phyloP scores from a whole-genome alignment of 64 coral and sea anemone species.

The Montipora efflorescens region DNA sequence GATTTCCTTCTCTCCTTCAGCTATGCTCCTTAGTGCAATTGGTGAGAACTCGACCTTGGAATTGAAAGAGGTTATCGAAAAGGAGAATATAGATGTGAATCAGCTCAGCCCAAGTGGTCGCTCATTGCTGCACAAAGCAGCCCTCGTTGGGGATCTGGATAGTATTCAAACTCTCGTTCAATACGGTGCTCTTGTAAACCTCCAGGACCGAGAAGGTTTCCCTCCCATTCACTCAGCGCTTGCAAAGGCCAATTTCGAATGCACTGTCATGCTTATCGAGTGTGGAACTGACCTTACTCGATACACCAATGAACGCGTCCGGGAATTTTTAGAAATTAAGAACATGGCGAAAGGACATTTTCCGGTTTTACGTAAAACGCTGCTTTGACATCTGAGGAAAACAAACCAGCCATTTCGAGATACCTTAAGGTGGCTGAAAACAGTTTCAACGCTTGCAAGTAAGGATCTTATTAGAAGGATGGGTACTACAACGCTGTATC shows the following conservation, averaged over 20 bases:
- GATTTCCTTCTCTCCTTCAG: conserved; percentile 90
- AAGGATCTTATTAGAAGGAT: too few species aligned
- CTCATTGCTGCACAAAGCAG: conserved; percentile 87
- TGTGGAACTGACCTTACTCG: conserved; percentile 78
- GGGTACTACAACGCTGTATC: too few species aligned
- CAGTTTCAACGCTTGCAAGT: too few species aligned
- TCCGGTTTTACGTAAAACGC: conserved; percentile 64
- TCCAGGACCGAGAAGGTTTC: conserved; percentile 81
- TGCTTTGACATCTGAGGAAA: conserved; percentile 24
- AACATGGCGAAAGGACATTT: conserved; percentile 62
- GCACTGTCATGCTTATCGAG: conserved; percentile 83
- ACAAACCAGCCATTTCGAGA: too few species aligned
- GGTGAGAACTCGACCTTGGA: conserved; percentile 80
- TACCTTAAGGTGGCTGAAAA: too few species aligned
- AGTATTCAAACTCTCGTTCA: conserved; percentile 85
- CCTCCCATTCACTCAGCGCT: conserved; percentile 81
- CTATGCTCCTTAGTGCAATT: conserved; percentile 85
- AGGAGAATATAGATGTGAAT: conserved; percentile 83
- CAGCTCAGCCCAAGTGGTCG: conserved; percentile 85
- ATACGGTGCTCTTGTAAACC: conserved; percentile 84
- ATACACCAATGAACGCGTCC: conserved; percentile 74
- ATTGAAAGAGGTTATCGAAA: conserved; percentile 87
- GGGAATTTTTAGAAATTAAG: conserved; percentile 66
- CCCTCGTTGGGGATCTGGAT: conserved; percentile 77
- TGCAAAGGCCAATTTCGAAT: conserved; percentile 78